phyloP scores from a whole-genome alignment of 64 coral and sea anemone species.

The Platygyra sinensis region DNA sequence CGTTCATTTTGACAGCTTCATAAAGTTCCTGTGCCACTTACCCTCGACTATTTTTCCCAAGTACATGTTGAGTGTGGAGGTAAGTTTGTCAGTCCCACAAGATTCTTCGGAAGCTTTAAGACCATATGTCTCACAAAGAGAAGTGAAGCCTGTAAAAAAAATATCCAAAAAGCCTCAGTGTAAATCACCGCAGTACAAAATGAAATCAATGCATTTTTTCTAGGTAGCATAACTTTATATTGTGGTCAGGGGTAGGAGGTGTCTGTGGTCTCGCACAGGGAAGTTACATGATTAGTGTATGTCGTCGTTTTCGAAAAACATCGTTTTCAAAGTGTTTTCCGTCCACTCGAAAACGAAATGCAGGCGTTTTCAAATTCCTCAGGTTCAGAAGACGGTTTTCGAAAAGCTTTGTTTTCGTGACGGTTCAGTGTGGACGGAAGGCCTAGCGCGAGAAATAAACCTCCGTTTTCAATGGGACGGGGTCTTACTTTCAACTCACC shows the following conservation, averaged over 20 bases:
- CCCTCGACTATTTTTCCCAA: slow-evolving; percentile 97
- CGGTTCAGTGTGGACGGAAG: no score
- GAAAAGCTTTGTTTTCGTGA: neutral
- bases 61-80: slow-evolving; percentile 89
- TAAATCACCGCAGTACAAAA: neutral
- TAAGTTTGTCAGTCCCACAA: slow-evolving; percentile 93
- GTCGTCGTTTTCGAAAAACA: no score
- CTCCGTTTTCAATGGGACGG: no score
- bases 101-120: slow-evolving; percentile 47
- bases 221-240: no score
- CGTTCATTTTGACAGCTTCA: neutral
- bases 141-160: slow-evolving; percentile 75
- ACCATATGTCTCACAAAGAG: slow-evolving; percentile 91
- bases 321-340: no score
- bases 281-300: no score
- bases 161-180: neutral
- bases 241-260: no score
- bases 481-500: slow-evolving; percentile 23
- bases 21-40: neutral
- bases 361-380: neutral
- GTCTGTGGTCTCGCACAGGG: no score
- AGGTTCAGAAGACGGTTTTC: neutral
- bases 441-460: no score
- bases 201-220: no score
- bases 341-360: no score